Conservation (phyloP, 2,888 invertebrate species). For the Drosophila quasianomalipes region DNA sequence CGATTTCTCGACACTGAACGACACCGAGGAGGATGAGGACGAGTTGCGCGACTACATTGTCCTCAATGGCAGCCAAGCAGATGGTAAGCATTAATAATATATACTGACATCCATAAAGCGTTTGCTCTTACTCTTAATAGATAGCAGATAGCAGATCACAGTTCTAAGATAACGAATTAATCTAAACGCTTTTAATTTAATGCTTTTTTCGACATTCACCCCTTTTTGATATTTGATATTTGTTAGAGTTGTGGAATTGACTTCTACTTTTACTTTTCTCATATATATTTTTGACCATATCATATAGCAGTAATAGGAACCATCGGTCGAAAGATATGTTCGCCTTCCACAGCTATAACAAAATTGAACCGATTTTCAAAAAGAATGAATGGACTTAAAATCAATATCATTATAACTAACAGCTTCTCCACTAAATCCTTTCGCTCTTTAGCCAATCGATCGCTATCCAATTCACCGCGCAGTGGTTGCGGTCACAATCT, state of each 20-base stretch:
- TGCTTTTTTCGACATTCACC: background rate
- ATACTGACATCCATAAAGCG: background rate
- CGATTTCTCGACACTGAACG: conserved; percentile 90
- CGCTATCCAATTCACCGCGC: conserved; percentile 74
- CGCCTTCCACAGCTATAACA: background rate
- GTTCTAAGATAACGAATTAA: background rate
- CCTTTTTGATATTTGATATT: background rate
- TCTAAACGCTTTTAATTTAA: background rate
- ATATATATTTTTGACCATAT: background rate
- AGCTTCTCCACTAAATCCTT: background rate
- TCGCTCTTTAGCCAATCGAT: conserved; percentile 59
- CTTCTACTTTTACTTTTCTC: background rate
- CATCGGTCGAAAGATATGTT: background rate
- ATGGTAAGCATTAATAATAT: conserved; percentile 61
- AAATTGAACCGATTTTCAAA: background rate
- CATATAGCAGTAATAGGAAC: background rate
- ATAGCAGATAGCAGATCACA: background rate
- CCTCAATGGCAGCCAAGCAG: conserved; percentile 67
- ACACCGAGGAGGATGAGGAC: conserved; percentile 91
- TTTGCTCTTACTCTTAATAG: background rate
- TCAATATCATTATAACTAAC: background rate
- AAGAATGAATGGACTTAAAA: background rate
- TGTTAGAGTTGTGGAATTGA: too few relatives aligned
- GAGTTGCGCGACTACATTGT: conserved; percentile 82
- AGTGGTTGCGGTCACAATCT: conserved; percentile 48